Evolutionary conservation across 2,797 vertebrate genomes (phyloP).

Genomic region (Tapirus indicus): DNA sequence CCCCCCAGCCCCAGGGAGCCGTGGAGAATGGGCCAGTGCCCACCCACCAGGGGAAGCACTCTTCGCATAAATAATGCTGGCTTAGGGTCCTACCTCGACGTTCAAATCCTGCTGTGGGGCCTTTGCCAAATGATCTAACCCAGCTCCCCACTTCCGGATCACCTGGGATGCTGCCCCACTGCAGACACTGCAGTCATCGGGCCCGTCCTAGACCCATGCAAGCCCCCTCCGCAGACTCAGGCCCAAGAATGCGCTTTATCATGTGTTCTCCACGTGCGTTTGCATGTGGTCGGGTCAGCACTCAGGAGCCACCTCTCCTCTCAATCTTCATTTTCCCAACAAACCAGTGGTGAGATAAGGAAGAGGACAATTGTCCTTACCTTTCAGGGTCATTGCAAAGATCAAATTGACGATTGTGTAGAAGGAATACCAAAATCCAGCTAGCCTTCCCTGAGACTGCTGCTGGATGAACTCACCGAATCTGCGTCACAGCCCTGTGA

Average conservation of each 20-base stretch:
- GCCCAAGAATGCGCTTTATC: not conserved
- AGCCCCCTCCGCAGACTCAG: rapidly evolving
- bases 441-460: no score
- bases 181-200: rapidly evolving
- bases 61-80: not conserved
- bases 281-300: not conserved
- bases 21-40: not conserved
- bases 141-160: not conserved
- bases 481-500: not conserved
- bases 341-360: not conserved
- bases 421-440: not conserved
- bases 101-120: not conserved
- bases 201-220: not conserved
- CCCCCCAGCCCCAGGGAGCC: no score
- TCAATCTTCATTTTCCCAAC: not conserved
- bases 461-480: no score
- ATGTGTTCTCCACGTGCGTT: rapidly evolving
- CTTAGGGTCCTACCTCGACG: not conserved
- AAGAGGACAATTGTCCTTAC: not conserved
- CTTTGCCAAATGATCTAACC: not conserved
- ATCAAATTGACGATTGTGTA: rapidly evolving
- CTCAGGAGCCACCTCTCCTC: not conserved
- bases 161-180: rapidly evolving
- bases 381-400: not conserved
- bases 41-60: not conserved